These are phyloP conservation scores for Glossophaga mutica DNA, from an alignment of 2,797 vertebrate species.

Conservation along the genomic window DNA sequence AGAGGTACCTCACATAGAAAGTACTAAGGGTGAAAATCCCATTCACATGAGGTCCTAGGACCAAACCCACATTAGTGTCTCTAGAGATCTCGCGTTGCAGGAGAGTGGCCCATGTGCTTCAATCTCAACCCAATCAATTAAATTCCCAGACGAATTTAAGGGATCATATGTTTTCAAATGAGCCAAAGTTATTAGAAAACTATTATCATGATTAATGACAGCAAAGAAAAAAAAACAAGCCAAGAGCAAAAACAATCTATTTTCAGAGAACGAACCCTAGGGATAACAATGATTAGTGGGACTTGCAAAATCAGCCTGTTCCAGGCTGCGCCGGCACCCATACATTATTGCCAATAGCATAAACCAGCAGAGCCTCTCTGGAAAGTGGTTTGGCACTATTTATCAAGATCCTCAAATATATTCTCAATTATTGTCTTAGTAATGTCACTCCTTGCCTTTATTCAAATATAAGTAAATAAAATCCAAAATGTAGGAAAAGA, in stretches of 20 bases:
- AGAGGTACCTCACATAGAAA: background rate
- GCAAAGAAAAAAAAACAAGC: conserved; percentile 44
- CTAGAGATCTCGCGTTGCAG: background rate
- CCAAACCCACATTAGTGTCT: background rate
- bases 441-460: background rate
- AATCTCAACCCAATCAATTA: background rate
- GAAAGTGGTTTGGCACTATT: background rate
- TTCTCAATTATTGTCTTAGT: background rate
- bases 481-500: background rate
- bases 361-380: background rate
- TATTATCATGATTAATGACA: conserved; percentile 60
- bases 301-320: background rate
- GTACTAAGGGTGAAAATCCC: background rate
- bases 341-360: background rate
- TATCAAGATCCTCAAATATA: background rate
- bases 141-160: background rate
- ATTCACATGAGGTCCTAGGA: background rate
- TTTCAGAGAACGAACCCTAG: conserved; percentile 47
- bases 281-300: conserved; percentile 13
- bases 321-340: background rate
- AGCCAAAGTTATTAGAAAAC: conserved; percentile 51
- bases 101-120: background rate
- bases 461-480: background rate
- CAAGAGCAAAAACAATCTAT: conserved; percentile 50
- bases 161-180: conserved; percentile 48